Evolutionary conservation across 1,140 invertebrate species (phyloP).

Genomic region (Adoxophyes honmai): DNA sequence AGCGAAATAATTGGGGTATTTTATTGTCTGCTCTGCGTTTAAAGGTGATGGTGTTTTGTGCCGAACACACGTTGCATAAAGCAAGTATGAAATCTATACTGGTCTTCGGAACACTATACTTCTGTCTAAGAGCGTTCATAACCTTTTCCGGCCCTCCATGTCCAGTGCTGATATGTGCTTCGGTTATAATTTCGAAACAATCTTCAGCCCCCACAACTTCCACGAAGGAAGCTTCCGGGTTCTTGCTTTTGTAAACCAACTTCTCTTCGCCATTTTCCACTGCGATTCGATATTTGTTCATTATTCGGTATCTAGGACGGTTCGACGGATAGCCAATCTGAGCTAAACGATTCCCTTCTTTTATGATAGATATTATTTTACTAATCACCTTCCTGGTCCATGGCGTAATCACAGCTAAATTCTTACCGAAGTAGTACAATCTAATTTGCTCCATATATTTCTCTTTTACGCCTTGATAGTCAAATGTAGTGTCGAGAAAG

Average conservation of each 20-base stretch:
- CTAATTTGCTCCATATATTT: neutral
- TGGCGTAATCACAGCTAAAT: neutral
- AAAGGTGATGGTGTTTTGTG: neutral
- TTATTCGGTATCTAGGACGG: neutral
- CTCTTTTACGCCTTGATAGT: neutral
- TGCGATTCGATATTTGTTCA: neutral
- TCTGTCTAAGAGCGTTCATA: neutral
- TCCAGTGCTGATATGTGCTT: neutral
- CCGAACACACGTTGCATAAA: neutral
- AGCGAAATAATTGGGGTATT: neutral
- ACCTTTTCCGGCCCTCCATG: neutral
- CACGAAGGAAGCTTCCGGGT: neutral
- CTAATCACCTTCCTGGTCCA: neutral
- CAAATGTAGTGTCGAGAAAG: neutral
- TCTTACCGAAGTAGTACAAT: neutral
- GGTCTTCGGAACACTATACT: neutral
- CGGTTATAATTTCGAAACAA: slow-evolving; percentile 1
- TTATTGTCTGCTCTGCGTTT: neutral
- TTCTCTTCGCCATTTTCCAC: neutral
- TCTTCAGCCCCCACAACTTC: neutral
- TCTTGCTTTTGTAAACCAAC: neutral
- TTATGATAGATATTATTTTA: neutral
- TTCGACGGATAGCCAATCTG: neutral
- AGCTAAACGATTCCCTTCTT: neutral
- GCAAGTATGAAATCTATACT: neutral